phyloP scores from a whole-genome alignment of 2,797 vertebrate genomes.

The Hydrolagus colliei region DNA sequence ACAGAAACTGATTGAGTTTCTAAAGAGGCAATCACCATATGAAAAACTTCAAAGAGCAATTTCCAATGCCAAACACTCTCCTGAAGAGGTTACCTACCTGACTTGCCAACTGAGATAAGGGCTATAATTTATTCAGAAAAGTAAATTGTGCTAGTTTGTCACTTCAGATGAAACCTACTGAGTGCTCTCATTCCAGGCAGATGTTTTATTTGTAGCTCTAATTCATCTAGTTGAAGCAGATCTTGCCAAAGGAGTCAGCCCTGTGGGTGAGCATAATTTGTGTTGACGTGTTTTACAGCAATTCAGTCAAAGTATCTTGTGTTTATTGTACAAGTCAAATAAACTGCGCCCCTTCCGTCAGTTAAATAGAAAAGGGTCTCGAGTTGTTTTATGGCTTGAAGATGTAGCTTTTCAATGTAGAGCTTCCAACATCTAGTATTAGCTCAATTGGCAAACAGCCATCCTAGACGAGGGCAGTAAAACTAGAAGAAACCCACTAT shows the following conservation, averaged over 20 bases:
- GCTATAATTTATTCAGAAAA: neutral
- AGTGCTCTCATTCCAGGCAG: neutral
- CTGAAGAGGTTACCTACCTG: neutral
- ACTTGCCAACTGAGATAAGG: neutral
- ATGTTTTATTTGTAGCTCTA: neutral
- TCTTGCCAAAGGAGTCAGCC: neutral
- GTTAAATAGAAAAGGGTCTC: neutral
- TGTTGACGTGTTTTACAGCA: neutral
- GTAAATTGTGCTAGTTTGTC: neutral
- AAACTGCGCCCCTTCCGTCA: conserved; percentile 6
- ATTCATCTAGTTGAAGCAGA: neutral
- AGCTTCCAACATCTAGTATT: neutral
- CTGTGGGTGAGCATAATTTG: neutral
- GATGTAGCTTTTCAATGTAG: neutral
- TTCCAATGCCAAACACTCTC: neutral
- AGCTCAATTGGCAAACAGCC: neutral
- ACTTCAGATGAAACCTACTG: neutral
- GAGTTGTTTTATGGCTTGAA: neutral
- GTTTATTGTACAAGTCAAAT: neutral
- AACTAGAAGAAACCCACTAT: neutral
- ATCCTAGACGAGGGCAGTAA: neutral
- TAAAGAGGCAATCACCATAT: neutral
- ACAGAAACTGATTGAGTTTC: neutral
- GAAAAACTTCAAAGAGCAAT: too few species aligned
- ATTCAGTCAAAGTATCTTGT: neutral